phyloP scores from a whole-genome alignment of 2,797 vertebrate genomes.

The Urophycis tenuis region DNA sequence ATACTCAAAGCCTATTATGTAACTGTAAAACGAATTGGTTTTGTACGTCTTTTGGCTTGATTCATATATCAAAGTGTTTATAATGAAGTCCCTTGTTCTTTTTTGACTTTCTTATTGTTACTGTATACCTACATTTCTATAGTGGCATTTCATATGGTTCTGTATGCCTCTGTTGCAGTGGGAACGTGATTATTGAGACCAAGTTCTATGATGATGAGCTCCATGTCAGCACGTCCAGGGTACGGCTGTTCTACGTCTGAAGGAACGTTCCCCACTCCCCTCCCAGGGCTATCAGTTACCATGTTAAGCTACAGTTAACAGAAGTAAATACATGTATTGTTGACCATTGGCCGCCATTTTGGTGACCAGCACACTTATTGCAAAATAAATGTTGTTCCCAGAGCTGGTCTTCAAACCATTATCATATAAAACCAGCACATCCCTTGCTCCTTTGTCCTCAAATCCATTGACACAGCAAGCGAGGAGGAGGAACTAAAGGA shows the following conservation, averaged over 20 bases:
- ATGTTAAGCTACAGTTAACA: constrained; percentile 41
- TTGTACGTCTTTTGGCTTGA: background rate
- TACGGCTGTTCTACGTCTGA: constrained; percentile 99
- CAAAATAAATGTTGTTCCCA: constrained; percentile 13
- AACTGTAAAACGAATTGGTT: background rate
- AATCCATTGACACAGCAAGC: background rate
- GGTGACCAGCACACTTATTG: constrained; percentile 26
- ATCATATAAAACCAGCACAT: background rate
- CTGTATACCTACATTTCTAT: background rate
- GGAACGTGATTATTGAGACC: constrained; percentile 98
- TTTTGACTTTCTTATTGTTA: background rate
- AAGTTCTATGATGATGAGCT: constrained; percentile 98
- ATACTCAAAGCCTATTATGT: background rate
- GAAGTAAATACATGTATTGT: constrained; percentile 26
- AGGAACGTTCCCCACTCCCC: constrained; percentile 10
- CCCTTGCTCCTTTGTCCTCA: background rate
- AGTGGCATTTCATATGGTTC: background rate
- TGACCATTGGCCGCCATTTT: constrained; percentile 14
- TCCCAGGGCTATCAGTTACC: constrained; percentile 40
- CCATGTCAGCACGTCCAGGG: constrained; percentile 97
- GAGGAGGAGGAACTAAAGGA: background rate
- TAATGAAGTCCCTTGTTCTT: background rate
- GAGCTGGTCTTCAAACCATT: constrained; percentile 9
- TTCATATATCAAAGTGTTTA: background rate
- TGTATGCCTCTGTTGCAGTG: constrained; percentile 67